Base-by-base conservation (phyloP, 2,113 vertebrate genomes). In the Burhinus oedicnemus region DNA sequence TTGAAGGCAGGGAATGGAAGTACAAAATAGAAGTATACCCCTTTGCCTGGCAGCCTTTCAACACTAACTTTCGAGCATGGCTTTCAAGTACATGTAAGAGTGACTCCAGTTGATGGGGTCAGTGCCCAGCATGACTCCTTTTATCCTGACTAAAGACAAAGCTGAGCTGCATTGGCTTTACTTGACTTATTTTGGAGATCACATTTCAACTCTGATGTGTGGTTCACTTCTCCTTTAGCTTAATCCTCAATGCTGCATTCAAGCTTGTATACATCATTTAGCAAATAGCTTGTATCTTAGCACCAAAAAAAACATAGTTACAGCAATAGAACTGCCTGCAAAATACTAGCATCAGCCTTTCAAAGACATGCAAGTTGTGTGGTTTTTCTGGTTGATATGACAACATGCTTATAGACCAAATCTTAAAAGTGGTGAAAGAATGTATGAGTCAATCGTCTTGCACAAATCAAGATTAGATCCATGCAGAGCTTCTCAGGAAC, bases 21-120 rank as follows among this genome's bases (percentile, higher is more conserved):
- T 4, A 23, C 21, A 45, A 57, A 60, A 38, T 34, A 51, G 58
- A 25, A 83, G 18, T 13, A 11, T 2, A 4, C 3, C 18, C 38
- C 57, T 65, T 40, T 36, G 47, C 55, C 54, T 49, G 25, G 62
- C 45, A 38, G 51, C 51, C 30, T 52, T 74, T 18, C n/a, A 25
- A 9, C 18, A 34, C 23, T 21, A 4, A 29, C 34, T 72, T 83
- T 36, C 21, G 27, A 54, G 52, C 26, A 14, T 3, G n/a, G 40
- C 25, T 66, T 30, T 70, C 61, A 69, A 21, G 36, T 9, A 9
- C 61, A 1, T 7, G 2, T 0, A 55, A 58, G 36, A 80, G 14
- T 9, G 58, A 71, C 66, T 87, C 19, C 44, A 26, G 36, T 0
- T 42, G 76, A 4, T 0, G 0, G 26, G 36, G 38, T 38, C n/a